These are phyloP conservation scores for Odontocerum albicorne DNA, from an alignment of 2,888 invertebrate species.

Conservation along the genomic window DNA sequence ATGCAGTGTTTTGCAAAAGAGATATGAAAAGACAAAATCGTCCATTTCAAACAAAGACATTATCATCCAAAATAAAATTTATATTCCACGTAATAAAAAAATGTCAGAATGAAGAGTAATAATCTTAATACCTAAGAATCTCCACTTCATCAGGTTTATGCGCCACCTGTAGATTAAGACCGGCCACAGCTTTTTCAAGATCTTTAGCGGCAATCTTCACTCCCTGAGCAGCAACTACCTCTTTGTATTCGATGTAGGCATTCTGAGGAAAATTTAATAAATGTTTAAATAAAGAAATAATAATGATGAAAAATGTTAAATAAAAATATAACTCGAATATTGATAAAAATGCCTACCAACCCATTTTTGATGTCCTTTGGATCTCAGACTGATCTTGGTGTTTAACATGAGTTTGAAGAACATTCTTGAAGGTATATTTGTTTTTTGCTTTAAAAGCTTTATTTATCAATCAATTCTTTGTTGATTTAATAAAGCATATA, in stretches of 20 bases:
- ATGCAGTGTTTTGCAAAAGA: too few species aligned
- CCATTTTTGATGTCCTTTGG: too few species aligned
- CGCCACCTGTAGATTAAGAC: slow-evolving; percentile 89
- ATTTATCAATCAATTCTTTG: too few species aligned
- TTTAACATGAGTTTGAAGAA: too few species aligned
- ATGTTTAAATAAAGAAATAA: too few species aligned
- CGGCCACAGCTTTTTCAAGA: slow-evolving; percentile 96
- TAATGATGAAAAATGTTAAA: too few species aligned
- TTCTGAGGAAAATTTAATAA: too few species aligned
- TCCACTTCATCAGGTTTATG: slow-evolving; percentile 94
- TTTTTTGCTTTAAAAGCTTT: too few species aligned
- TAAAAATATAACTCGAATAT: slow-evolving; percentile 6
- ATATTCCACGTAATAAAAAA: background rate
- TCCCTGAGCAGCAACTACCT: slow-evolving; percentile 95
- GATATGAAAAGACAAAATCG: background rate
- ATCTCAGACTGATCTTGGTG: too few species aligned
- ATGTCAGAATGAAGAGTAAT: background rate
- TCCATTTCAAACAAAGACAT: background rate
- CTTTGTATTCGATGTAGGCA: slow-evolving; percentile 92
- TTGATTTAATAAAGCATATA: too few species aligned
- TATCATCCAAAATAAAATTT: background rate
- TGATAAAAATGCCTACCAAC: too few species aligned
- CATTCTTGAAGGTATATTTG: too few species aligned
- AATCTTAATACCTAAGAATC: slow-evolving; percentile 61
- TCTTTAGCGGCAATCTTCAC: slow-evolving; percentile 99